Evolutionary conservation across 2,113 vertebrate genomes (phyloP), one percentile per base, ranked within the genome.

Genomic region (Sorex fumeus): DNA sequence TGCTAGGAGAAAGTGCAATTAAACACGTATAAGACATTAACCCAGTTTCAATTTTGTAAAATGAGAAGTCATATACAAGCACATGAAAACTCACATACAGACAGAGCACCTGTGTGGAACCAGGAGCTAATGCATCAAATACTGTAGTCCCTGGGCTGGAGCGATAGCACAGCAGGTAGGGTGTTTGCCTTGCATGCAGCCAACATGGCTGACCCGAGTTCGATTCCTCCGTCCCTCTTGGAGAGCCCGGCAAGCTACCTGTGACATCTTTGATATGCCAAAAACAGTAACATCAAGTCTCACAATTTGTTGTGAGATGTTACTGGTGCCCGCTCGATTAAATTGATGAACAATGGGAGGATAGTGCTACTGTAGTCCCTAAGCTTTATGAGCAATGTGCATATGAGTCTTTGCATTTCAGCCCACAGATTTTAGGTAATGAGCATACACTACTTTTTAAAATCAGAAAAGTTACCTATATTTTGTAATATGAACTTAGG

Each of bases 1-100:
- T 78, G 32, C 80, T 23, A 72, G 1, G 8, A 8, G 36, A 53
- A 84, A 84, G 76, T 18, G 6, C 27, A 93, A 66, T 69, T 78
- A 84, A 91, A 40, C 81, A 34, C 45, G 84, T 32, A 78, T 36
- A 70, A 84, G 87, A 88, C 3, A 67, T 81, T 60, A 84, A 85
- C 23, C 60, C 27, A 69, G 40, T 36, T 80, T 30, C 19, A 88
- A 62, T 47, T 94, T 77, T 91, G 23, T 27, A 36, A 40, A 70
- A 82, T 69, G 34, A 88, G 75, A 95, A 86, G 50, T 34, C 2
- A 47, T 23, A 30, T 25, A 1, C 27, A 64, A 0, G 0, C 12
- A 3, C 2, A 27, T 30, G 8, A 27, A 30, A 70, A 32, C 71
- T 10, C 47, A 50, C 18, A 78, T 25, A 74, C 18, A 23, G 36